Evolutionary conservation across 2,888 invertebrate species (phyloP), one percentile per base, ranked within the genome.

Genomic region (Agrochola circellaris): DNA sequence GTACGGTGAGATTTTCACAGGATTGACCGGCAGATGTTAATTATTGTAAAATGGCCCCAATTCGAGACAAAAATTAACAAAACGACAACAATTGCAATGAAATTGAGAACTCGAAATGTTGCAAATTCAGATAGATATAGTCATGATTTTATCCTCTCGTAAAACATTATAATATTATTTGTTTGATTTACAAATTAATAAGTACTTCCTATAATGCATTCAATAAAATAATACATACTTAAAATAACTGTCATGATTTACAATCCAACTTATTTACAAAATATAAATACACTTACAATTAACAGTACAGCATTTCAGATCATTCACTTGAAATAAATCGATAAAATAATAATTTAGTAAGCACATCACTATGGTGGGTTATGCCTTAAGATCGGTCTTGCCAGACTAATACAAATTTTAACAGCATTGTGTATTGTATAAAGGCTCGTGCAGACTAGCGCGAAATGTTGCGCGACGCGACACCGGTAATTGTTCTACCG

Each of bases 211-310:
- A 51, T 23, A 56, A 11, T n/a, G 20, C 26, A 26, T 15, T 66
- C 26, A 23, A 30, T 30, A 13, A 15, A 45, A 45, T 30, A 30
- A 26, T 34, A 48, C 5, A 23, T 51, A 23, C 30, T 51, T 51
- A 54, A 48, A 67, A 67, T 67, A 51, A 54, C 6, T 67, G 34
- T 51, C 54, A 45, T 30, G 45, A 42, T 56, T 73, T 30, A 56
- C 56, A 3, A n/a, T 9, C 1, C 3, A 75, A 23, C 60, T 30
- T 75, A 51, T 75, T 51, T 75, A 75, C 76, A 61, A 61, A 61
- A 30, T 20, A 51, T 42, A 51, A 23, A 51, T 42, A 30, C 8
- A 76, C 13, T 75, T 75, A 38, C 30, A 75, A 42, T 61, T 30
- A 42, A 51, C 23, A 30, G 38, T 51, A 48, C n/a, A 74, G 15